phyloP scores from a whole-genome alignment of 2,797 vertebrate species.

The Bovichtus diacanthus region DNA sequence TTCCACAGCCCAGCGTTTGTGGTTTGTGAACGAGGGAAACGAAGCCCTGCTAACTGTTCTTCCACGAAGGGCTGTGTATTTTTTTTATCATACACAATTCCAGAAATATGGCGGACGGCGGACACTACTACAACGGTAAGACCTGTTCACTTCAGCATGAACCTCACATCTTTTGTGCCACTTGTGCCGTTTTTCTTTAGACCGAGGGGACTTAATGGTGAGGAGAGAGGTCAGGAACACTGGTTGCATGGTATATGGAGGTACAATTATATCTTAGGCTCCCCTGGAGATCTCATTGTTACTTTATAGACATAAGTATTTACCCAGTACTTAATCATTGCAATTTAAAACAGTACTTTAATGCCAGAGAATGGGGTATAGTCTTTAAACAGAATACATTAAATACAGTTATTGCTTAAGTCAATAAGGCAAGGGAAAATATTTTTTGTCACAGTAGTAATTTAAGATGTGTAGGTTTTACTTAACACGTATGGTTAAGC shows the following conservation, averaged over 20 bases:
- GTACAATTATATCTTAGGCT: conserved; percentile 43
- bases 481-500: neutral
- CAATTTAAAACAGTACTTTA: neutral
- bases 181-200: conserved; percentile 56
- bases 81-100: conserved; percentile 22
- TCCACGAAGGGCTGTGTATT: neutral
- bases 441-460: neutral
- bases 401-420: neutral
- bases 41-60: neutral
- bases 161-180: conserved; percentile 19
- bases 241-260: conserved; percentile 50
- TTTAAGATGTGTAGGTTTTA: neutral
- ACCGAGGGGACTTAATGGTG: conserved; percentile 53
- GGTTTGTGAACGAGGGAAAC: conserved; percentile 9
- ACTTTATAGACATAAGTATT: neutral
- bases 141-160: neutral
- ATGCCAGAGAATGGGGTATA: accelerated
- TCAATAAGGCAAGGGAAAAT: neutral
- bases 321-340: neutral
- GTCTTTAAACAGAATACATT: neutral
- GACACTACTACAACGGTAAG: conserved; percentile 84
- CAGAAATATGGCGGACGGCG: conserved; percentile 83
- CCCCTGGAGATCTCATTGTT: neutral
- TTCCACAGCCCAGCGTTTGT: neutral
- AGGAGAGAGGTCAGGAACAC: conserved; percentile 75